phyloP scores from a whole-genome alignment of 2,888 invertebrate genomes.

The Xylophagus ater region DNA sequence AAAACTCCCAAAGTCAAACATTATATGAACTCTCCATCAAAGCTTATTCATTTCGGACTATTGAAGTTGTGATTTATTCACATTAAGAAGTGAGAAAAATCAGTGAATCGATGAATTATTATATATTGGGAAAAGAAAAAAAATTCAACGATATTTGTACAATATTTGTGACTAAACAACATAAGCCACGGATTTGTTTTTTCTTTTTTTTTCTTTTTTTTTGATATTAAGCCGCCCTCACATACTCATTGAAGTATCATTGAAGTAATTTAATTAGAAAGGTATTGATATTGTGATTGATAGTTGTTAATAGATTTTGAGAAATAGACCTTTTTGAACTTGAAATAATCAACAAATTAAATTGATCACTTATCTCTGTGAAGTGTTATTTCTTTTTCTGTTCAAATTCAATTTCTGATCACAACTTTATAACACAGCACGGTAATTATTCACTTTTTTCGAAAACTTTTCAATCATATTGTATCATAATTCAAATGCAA shows the following conservation, averaged over 20 bases:
- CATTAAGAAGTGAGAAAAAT: conserved; percentile 13
- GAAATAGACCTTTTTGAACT: conserved; percentile 12
- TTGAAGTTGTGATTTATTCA: conserved; percentile 13
- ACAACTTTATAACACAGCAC: no score
- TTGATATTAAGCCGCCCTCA: no score
- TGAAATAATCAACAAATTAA: no score
- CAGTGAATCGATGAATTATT: conserved; percentile 1
- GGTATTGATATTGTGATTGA: conserved; percentile 18
- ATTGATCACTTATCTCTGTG: no score
- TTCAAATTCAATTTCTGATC: no score
- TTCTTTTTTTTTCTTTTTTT: not conserved
- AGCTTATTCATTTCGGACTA: conserved; percentile 11
- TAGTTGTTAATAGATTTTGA: conserved; percentile 16
- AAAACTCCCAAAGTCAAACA: no score
- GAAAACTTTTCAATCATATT: no score
- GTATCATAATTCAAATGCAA: no score
- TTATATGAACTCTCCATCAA: no score
- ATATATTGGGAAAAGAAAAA: not conserved
- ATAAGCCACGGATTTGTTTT: conserved; percentile 3
- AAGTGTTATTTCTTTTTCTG: no score
- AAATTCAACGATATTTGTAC: not conserved
- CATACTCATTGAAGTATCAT: no score
- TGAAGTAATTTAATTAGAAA: conserved; percentile 17
- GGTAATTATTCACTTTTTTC: no score
- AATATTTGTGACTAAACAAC: conserved; percentile 8